Conservation (phyloP, 2,888 invertebrate species). For the Carterocephalus palaemon region DNA sequence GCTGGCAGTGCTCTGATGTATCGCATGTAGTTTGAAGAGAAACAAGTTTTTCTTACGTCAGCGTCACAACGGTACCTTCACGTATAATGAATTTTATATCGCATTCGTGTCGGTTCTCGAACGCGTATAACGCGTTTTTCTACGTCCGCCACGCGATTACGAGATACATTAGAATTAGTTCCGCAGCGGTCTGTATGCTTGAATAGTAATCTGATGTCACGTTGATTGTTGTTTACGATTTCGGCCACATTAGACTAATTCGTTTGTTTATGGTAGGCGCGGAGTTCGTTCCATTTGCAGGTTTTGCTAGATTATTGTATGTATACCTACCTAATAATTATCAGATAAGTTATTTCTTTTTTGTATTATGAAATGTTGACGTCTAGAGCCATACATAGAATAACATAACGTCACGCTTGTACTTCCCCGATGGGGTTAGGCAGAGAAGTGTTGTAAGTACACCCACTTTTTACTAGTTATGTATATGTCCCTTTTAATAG, state of each 20-base stretch:
- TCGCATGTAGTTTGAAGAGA: background rate
- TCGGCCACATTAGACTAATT: conserved; percentile 1
- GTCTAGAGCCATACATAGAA: too few species aligned
- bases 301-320: too few species aligned
- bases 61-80: background rate
- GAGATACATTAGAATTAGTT: conserved; percentile 24
- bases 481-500: too few species aligned
- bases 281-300: too few species aligned
- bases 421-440: too few species aligned
- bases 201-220: conserved; percentile 16
- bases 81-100: conserved; percentile 36
- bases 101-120: conserved; percentile 22
- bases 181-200: conserved; percentile 12
- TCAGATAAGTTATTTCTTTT: too few species aligned
- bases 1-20: too few species aligned
- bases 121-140: conserved; percentile 23
- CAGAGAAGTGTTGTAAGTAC: too few species aligned
- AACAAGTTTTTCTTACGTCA: background rate
- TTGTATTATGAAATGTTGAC: background rate
- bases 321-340: too few species aligned
- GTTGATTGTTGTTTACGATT: conserved; percentile 21
- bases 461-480: too few species aligned
- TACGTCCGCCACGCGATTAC: conserved; percentile 21
- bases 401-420: too few species aligned
- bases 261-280: conserved; percentile 4